A percentile compares a stretch with the other conserved stretches of the same genome.
Evolutionary conservation across 2,888 invertebrate genomes (phyloP).

Genomic region (Vesta saturnalis): DNA sequence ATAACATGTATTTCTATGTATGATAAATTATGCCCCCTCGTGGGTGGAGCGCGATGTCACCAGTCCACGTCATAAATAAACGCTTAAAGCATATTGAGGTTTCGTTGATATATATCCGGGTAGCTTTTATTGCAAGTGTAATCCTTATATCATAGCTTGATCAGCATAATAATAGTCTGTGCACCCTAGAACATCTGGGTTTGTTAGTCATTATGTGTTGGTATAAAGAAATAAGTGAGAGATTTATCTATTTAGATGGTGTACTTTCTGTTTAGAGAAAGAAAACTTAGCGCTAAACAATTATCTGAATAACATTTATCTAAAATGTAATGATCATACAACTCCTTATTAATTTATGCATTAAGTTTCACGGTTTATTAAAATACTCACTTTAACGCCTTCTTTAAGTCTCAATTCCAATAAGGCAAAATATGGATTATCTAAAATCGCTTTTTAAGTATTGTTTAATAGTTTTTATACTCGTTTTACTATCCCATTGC

Average conservation of each 20-base stretch:
- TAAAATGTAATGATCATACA: no score
- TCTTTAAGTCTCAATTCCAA: no score
- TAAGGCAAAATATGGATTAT: no score
- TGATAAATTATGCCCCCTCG: slow-evolving; percentile 30
- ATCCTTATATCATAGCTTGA: slow-evolving; percentile 63
- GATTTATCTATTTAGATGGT: background rate
- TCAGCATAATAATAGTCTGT: slow-evolving; percentile 64
- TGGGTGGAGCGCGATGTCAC: slow-evolving; percentile 55
- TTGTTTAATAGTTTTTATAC: no score
- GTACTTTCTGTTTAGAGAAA: no score
- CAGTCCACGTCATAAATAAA: slow-evolving; percentile 58
- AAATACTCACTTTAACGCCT: no score
- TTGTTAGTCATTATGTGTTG: slow-evolving; percentile 24
- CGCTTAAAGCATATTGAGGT: slow-evolving; percentile 61
- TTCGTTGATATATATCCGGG: slow-evolving; percentile 63
- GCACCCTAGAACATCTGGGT: slow-evolving; percentile 58
- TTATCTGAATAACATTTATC: no score
- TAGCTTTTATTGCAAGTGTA: slow-evolving; percentile 64
- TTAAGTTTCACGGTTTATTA: no score
- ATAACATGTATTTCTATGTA: slow-evolving; percentile 31
- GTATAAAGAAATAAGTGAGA: background rate
- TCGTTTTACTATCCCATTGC: no score
- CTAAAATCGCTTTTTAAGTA: no score
- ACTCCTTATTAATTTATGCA: no score
- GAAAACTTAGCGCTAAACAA: no score